Evolutionary conservation across 2,888 invertebrate species (phyloP).

Genomic region (Ophioninae sp.): DNA sequence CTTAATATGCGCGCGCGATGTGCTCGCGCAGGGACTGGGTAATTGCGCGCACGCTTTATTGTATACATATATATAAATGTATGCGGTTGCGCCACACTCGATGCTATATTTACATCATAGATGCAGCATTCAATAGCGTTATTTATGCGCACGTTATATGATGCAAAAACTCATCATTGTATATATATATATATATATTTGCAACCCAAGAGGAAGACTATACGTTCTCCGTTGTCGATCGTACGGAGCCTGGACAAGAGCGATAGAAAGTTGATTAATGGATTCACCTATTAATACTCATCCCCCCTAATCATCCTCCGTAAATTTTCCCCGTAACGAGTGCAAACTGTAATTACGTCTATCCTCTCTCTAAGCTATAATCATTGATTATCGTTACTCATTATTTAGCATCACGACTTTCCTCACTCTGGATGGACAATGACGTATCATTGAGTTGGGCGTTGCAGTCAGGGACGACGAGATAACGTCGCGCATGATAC

Average conservation of each 20-base stretch:
- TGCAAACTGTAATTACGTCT: slow-evolving; percentile 54
- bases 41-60: slow-evolving; percentile 55
- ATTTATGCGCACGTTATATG: slow-evolving; percentile 59
- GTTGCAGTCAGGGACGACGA: not conserved
- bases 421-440: not conserved
- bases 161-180: slow-evolving; percentile 59
- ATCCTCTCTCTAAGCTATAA: slow-evolving; percentile 28
- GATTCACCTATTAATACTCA: slow-evolving; percentile 62
- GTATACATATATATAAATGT: slow-evolving; percentile 17
- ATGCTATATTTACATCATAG: slow-evolving; percentile 25
- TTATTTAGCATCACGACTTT: slow-evolving; percentile 29
- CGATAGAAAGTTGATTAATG: slow-evolving; percentile 57
- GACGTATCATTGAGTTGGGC: not conserved
- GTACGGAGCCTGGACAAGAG: not conserved
- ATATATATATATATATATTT: slow-evolving; percentile 25
- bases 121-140: slow-evolving; percentile 59
- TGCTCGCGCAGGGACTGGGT: slow-evolving; percentile 45
- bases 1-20: not conserved
- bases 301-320: slow-evolving; percentile 59
- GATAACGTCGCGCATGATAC: not conserved
- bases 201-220: slow-evolving; percentile 17
- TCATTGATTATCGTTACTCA: slow-evolving; percentile 38
- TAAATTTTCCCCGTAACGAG: slow-evolving; percentile 59
- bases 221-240: slow-evolving; percentile 30
- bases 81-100: slow-evolving; percentile 39